A percentile compares a stretch with the other conserved stretches of the same genome.
phyloP scores from a whole-genome alignment of 2,113 vertebrate genomes.

The Lophius piscatorius region DNA sequence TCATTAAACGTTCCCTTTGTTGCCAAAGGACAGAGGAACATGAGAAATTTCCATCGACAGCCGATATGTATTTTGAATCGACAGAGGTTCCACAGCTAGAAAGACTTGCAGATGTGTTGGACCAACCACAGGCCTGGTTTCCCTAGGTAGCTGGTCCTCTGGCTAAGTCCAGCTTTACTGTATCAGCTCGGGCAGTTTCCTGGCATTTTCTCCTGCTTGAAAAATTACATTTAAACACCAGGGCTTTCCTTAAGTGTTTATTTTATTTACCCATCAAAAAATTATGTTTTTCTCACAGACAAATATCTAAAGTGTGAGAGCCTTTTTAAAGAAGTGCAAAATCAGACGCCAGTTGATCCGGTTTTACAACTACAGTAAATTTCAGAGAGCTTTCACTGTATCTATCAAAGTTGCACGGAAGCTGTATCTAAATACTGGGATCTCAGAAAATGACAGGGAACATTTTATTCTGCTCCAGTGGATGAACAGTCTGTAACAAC shows the following conservation, averaged over 20 bases:
- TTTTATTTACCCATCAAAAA: slow-evolving; percentile 45
- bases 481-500: slow-evolving; percentile 12
- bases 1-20: slow-evolving; percentile 45
- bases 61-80: slow-evolving; percentile 66
- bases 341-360: slow-evolving; percentile 13
- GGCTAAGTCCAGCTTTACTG: slow-evolving; percentile 21
- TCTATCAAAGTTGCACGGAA: slow-evolving; percentile 66
- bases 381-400: slow-evolving; percentile 37
- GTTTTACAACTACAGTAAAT: slow-evolving; percentile 41
- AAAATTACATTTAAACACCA: slow-evolving; percentile 37
- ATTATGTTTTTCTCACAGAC: too few species aligned
- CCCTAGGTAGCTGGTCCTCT: slow-evolving; percentile 22
- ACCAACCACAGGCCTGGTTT: slow-evolving; percentile 41
- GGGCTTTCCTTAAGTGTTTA: slow-evolving; percentile 13
- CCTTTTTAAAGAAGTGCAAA: slow-evolving; percentile 22
- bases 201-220: slow-evolving; percentile 41
- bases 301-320: slow-evolving; percentile 7
- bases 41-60: slow-evolving; percentile 51
- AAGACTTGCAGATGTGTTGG: slow-evolving; percentile 68
- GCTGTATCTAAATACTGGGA: slow-evolving; percentile 50
- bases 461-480: slow-evolving; percentile 38
- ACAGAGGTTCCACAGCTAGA: slow-evolving; percentile 40
- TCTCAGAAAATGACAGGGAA: slow-evolving; percentile 64
- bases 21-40: slow-evolving; percentile 59
- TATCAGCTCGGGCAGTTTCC: slow-evolving; percentile 33